Conservation (phyloP, 1,140 invertebrate species). For the Listronotus bonariensis region DNA sequence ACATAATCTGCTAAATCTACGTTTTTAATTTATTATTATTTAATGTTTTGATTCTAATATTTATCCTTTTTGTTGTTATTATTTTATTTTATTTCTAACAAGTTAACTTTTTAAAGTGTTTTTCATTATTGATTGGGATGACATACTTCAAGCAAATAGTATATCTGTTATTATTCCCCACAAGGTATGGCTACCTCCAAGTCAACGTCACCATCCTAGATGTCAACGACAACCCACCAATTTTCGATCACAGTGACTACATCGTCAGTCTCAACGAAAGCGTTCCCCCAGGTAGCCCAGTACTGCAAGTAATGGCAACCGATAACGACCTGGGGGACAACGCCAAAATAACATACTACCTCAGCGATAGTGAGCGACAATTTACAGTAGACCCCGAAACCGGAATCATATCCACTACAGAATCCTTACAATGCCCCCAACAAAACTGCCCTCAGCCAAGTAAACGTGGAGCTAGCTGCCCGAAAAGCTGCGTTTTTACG, state of each 20-base stretch:
- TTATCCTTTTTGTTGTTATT: too few relatives aligned
- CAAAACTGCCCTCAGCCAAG: constrained; percentile 63
- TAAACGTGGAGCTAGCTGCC: constrained; percentile 64
- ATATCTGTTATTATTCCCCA: too few relatives aligned
- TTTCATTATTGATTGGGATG: background rate
- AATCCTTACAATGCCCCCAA: constrained; percentile 78
- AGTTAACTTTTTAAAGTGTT: too few relatives aligned
- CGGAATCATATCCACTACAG: constrained; percentile 81
- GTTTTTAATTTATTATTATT: background rate
- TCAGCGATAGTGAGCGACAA: constrained; percentile 81
- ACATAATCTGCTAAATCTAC: too few relatives aligned
- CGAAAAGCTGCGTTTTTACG: constrained; percentile 92
- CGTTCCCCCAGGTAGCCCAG: constrained; percentile 81
- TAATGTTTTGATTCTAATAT: too few relatives aligned
- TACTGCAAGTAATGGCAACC: constrained; percentile 87
- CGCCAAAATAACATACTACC: constrained; percentile 87
- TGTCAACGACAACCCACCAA: constrained; percentile 93
- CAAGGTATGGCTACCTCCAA: constrained; percentile 77
- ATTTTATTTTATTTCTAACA: too few relatives aligned
- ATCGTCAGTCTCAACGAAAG: constrained; percentile 91
- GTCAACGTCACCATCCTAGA: constrained; percentile 92
- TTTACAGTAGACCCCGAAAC: constrained; percentile 89
- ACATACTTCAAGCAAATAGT: background rate
- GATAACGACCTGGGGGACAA: constrained; percentile 93
- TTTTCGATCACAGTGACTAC: constrained; percentile 92